phyloP scores from a whole-genome alignment of 1,140 invertebrate genomes.

The Venturia canescens region DNA sequence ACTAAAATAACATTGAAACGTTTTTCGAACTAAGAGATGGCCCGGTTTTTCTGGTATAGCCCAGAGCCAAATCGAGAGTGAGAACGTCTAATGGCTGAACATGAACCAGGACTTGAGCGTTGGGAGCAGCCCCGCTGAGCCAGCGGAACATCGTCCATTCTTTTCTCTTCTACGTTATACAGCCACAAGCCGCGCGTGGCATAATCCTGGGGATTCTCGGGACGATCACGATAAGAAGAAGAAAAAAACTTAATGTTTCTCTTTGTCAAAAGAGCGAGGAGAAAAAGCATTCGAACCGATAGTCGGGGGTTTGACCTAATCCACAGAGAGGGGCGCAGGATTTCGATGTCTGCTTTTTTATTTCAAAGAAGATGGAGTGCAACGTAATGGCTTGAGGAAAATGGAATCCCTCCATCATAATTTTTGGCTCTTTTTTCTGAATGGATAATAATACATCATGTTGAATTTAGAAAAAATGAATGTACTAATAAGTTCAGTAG shows the following conservation, averaged over 20 bases:
- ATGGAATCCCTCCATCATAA: constrained; percentile 17
- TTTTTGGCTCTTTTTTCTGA: neutral
- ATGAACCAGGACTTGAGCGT: constrained; percentile 1
- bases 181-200: neutral
- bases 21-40: constrained; percentile 45
- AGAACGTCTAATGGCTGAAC: constrained; percentile 50
- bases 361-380: constrained; percentile 26
- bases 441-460: neutral
- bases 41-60: constrained; percentile 39
- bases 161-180: constrained; percentile 30
- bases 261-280: constrained; percentile 22
- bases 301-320: constrained; percentile 19
- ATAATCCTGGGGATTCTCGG: constrained; percentile 20
- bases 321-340: constrained; percentile 20
- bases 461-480: neutral
- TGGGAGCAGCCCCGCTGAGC: constrained; percentile 41
- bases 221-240: constrained; percentile 24
- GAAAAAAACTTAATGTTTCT: constrained; percentile 43
- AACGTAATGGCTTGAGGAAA: constrained; percentile 35
- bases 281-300: constrained; percentile 19
- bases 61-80: constrained; percentile 11
- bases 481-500: neutral
- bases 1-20: constrained; percentile 37
- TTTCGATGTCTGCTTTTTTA: constrained; percentile 33
- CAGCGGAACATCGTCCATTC: constrained; percentile 49